Base-by-base conservation (phyloP, 2,113 vertebrate species). In the Thamnaconus septentrionalis region DNA sequence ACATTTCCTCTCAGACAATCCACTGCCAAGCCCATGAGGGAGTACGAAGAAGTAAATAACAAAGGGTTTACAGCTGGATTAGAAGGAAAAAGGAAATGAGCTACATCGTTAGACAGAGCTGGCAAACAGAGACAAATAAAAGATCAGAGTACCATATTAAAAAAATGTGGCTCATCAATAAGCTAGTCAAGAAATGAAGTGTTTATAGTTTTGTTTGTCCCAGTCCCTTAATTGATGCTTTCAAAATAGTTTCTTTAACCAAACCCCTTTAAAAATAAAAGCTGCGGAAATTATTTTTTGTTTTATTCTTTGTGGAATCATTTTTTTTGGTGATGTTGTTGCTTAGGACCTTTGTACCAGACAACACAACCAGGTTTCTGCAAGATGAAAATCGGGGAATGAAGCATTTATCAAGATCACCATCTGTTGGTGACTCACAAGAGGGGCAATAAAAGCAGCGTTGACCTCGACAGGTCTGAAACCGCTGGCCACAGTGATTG, bases 371-470 rank as follows among this genome's bases (percentile, higher is more conserved):
- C 51, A 44, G 11, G 11, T 60, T 55, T 65, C 31, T 55, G 18
- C 50, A 42, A 46, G 41, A 49, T 56, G 12, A 59, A 67, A 78
- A 59, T 9, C 59, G 6, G 47, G 43, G 18, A 58, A 51, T 0
- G 67, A 45, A 63, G 59, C 64, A 71, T 78, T 66, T 40, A 75
- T 79, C 61, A 74, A 69, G 59, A 73, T 55, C 55, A 75, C 68
- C 66, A 75, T 83, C 72, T 85, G 71, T 77, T 52, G 59, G 75
- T 74, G 73, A 82, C 69, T 82, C 81, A 82, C 45, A 56, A 7
- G 6, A 61, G 50, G 61, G 59, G 64, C 66, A 41, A 41, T 63
- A 55, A 74, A 6, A 9, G 47, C 64, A 57, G 48, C 56, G 62
- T 44, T 65, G 69, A 76, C 67, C 67, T 78, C 67, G 60, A 67